Evolutionary conservation across 2,797 vertebrate genomes (phyloP).

Genomic region (Acipenser ruthenus): DNA sequence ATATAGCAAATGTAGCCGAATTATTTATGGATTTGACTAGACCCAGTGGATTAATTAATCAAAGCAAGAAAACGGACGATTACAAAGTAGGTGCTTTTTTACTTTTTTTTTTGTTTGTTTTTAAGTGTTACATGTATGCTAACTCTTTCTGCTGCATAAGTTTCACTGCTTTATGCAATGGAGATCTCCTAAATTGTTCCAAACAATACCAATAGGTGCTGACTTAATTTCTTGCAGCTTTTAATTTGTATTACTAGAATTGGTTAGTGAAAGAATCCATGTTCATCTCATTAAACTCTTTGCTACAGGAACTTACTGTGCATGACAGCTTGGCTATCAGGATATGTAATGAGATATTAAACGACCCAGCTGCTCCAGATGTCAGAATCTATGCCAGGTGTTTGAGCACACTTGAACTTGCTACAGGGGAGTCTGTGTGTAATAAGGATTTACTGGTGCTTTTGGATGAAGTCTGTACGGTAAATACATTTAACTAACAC

Average conservation of each 20-base stretch:
- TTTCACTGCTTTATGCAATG: too few relatives aligned
- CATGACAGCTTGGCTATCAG: constrained; percentile 84
- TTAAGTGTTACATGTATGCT: too few relatives aligned
- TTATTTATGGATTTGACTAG: constrained; percentile 84
- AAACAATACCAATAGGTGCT: too few relatives aligned
- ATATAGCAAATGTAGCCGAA: constrained; percentile 78
- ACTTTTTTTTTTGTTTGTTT: too few relatives aligned
- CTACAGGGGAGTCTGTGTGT: constrained; percentile 39
- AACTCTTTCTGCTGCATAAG: too few relatives aligned
- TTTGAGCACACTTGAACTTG: constrained; percentile 73
- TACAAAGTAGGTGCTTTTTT: constrained; percentile 19
- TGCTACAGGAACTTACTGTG: constrained; percentile 65
- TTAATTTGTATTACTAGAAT: too few relatives aligned
- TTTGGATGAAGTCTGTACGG: constrained; percentile 56
- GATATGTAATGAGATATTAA: constrained; percentile 84
- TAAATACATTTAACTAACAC: too few relatives aligned
- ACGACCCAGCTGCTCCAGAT: constrained; percentile 71
- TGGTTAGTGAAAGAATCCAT: too few relatives aligned
- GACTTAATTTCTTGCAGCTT: too few relatives aligned
- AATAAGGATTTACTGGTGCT: constrained; percentile 67
- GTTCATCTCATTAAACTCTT: constrained; percentile 9
- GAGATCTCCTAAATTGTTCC: too few relatives aligned
- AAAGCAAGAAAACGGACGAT: constrained; percentile 36
- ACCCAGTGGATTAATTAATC: constrained; percentile 61
- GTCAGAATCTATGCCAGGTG: constrained; percentile 81